phyloP scores from a whole-genome alignment of 2,888 invertebrate species.

The Andrena haemorrhoa region DNA sequence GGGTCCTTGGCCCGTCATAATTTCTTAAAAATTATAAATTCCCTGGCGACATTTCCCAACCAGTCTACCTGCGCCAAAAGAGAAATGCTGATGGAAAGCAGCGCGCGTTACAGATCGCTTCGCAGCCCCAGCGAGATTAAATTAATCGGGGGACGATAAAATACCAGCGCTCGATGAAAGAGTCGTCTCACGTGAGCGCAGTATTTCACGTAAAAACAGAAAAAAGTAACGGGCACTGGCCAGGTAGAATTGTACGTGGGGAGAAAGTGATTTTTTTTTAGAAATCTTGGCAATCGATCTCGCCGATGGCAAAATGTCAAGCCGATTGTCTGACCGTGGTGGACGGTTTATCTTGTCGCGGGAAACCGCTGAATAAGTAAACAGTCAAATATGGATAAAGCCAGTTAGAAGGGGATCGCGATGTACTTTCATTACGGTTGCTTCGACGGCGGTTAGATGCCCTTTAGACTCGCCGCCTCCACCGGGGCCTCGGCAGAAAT shows the following conservation, averaged over 20 bases:
- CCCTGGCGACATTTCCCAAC: not conserved
- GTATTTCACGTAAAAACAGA: slow-evolving; percentile 52
- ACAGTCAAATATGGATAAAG: slow-evolving; percentile 28
- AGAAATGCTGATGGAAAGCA: not conserved
- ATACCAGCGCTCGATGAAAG: slow-evolving; percentile 23
- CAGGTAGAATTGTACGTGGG: slow-evolving; percentile 23
- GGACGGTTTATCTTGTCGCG: slow-evolving; percentile 33
- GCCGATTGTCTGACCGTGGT: slow-evolving; percentile 18
- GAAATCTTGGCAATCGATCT: slow-evolving; percentile 62
- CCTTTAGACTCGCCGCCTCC: slow-evolving; percentile 18
- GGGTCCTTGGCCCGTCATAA: too few relatives aligned
- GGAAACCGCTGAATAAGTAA: slow-evolving; percentile 21
- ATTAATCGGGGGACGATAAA: not conserved
- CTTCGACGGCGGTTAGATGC: not conserved
- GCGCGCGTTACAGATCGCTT: not conserved
- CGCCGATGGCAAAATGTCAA: slow-evolving; percentile 56
- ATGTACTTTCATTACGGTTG: slow-evolving; percentile 34
- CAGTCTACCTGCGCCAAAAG: not conserved
- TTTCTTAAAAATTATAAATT: not conserved
- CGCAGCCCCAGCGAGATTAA: not conserved
- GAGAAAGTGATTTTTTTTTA: slow-evolving; percentile 57
- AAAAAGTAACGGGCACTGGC: slow-evolving; percentile 39
- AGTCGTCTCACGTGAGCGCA: slow-evolving; percentile 54
- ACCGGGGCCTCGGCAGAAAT: not conserved
- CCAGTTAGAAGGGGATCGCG: slow-evolving; percentile 4